Conservation (phyloP, 2,797 vertebrate genomes). For the Phylloscopus collybita region DNA sequence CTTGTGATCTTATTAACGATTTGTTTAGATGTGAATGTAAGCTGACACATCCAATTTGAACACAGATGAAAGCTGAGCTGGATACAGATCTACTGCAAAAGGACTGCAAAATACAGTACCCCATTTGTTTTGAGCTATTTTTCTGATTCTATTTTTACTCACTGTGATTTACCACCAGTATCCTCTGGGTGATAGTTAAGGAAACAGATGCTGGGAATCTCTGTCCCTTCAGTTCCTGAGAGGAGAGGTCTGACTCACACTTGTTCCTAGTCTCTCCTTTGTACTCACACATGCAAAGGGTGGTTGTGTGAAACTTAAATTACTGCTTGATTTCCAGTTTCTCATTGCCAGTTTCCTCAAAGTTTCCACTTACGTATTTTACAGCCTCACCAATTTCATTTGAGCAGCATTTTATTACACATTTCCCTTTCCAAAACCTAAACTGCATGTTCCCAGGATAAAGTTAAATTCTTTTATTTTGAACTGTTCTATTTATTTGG, state of each 20-base stretch:
- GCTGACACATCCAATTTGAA: constrained; percentile 19
- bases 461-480: constrained; percentile 78
- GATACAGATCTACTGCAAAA: constrained; percentile 29
- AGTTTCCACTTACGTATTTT: constrained; percentile 94
- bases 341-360: constrained; percentile 91
- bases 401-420: constrained; percentile 72
- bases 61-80: constrained; percentile 24
- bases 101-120: constrained; percentile 27
- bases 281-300: constrained; percentile 89
- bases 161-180: constrained; percentile 89
- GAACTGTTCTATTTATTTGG: constrained; percentile 64
- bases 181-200: constrained; percentile 92
- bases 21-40: constrained; percentile 29
- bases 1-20: constrained; percentile 12
- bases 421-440: constrained; percentile 82
- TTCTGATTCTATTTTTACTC: constrained; percentile 91
- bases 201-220: constrained; percentile 98
- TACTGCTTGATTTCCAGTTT: constrained; percentile 88
- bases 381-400: constrained; percentile 84
- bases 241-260: constrained; percentile 85
- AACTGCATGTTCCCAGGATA: constrained; percentile 85
- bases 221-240: constrained; percentile 90
- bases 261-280: constrained; percentile 84
- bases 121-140: constrained; percentile 75
- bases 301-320: constrained; percentile 85